Base-by-base conservation (phyloP, 2,797 vertebrate genomes). In the Rhinichthys osculus region DNA sequence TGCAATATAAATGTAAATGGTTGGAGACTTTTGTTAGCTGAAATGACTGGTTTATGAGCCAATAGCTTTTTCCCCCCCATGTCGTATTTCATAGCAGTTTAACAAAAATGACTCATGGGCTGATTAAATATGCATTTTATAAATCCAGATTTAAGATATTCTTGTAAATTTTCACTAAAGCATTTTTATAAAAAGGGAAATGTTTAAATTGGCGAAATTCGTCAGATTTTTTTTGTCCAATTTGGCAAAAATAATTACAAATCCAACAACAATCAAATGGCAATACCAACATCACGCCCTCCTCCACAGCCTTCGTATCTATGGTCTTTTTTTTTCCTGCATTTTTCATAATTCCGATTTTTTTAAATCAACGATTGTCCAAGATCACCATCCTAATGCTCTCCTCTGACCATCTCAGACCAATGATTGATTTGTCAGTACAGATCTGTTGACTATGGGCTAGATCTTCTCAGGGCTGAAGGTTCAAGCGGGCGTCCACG, bases 401-500 rank as follows among this genome's bases (percentile, higher is more conserved):
- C 66, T n/a, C 64, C 30, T 81, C 52, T 10, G 23, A 74, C 17
- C 54, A 4, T 59, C 27, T 84, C 38, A 7, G 80, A 64, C 50
- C 23, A 71, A 85, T 89, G 74, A 78, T 79, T 80, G 16, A 35
- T 57, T 66, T 78, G 27, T 42, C 42, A 19, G 5, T 14, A 52
- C 57, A 74, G 59, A 66, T 72, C 74, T 77, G 44, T 80, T 78
- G 74, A 78, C 67, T 57, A 6, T 38, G 72, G 77, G 59, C 79
- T 70, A 71, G 81, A 70, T 86, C 27, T 80, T 80, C 76, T 86
- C 83, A 81, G 86, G 84, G 47, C 59, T 82, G 69, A 87, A 82
- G 82, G 77, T 70, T 44, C 30, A 40, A 73, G 78, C 27, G 30
- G 40, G 44, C 64, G 5, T 16, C 74, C 9, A 6, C 11, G 14